Evolutionary conservation across 2,888 invertebrate species (phyloP), one percentile per base, ranked within the genome.

Genomic region (Watsonalla cultraria): DNA sequence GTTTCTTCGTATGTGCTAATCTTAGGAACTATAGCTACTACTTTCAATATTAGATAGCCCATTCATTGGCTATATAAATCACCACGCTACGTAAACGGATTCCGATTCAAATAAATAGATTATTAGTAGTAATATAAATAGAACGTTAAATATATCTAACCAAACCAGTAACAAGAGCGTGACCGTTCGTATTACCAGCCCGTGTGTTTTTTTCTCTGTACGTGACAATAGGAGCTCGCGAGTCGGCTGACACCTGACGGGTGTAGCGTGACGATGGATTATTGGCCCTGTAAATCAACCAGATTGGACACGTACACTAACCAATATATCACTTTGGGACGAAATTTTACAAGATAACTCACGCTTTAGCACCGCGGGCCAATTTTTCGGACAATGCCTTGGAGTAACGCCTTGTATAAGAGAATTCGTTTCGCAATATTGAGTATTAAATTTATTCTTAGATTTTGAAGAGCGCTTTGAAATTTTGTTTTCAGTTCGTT

Each of bases 251-350:
- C 81, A 85, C 80, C 80, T 85, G 83, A 81, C 74, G 78, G 71
- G 75, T 70, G 75, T 74, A 67, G 75, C 76, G 79, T 82, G 80
- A 82, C 85, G 75, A 68, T 68, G 74, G 68, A 85, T 86, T 85
- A 87, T 86, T 86, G 86, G 78, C 68, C 64, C 76, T 72, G 80
- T 87, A 87, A 86, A 86, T 86, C 86, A 86, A 78, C 66, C 69
- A 79, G 81, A 86, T 85, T 84, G 86, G 84, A 82, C 82, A 71
- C 76, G 74, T 74, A 79, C 79, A 70, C 74, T 71, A 68, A 68
- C 75, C 80, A 68, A 81, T 86, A 80, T 78, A 84, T 84, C 80
- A 81, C 66, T 61, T 64, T 57, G 56, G 60, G 54, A 48, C 54
- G 55, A 58, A 57, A 56, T 60, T 61, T 59, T 51, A 57, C 56